phyloP scores from a whole-genome alignment of 2,113 vertebrate species.

The Castor canadensis region DNA sequence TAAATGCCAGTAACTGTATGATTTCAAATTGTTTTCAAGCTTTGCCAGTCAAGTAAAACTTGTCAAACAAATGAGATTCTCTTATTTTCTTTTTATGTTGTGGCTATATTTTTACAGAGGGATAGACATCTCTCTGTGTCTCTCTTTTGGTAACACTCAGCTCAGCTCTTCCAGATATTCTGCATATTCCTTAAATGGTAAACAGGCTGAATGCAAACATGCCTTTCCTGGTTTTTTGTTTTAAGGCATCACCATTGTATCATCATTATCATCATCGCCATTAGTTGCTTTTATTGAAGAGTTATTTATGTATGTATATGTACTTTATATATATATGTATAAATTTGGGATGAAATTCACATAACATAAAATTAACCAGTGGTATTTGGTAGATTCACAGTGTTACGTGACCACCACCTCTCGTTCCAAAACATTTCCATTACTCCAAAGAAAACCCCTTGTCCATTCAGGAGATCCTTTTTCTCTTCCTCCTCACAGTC shows the following conservation, averaged over 20 bases:
- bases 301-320: not conserved
- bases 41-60: slow-evolving; percentile 37
- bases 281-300: not conserved
- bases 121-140: not conserved
- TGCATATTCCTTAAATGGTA: slow-evolving; percentile 12
- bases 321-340: not conserved
- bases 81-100: not conserved
- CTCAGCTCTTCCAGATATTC: not conserved
- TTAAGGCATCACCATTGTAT: not conserved
- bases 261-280: not conserved
- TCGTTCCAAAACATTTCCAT: slow-evolving; percentile 37
- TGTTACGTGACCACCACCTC: not conserved
- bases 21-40: slow-evolving; percentile 24
- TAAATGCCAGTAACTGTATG: not conserved
- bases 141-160: not conserved
- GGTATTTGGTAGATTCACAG: not conserved
- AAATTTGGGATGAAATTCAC: not conserved
- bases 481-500: not conserved
- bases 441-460: slow-evolving; percentile 12
- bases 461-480: not conserved
- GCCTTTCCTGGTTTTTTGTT: not conserved
- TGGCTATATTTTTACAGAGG: slow-evolving; percentile 33
- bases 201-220: not conserved
- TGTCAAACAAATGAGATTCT: not conserved
- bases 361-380: not conserved